Evolutionary conservation across 2,888 invertebrate species (phyloP).

Genomic region (Stegophylla sp.): DNA sequence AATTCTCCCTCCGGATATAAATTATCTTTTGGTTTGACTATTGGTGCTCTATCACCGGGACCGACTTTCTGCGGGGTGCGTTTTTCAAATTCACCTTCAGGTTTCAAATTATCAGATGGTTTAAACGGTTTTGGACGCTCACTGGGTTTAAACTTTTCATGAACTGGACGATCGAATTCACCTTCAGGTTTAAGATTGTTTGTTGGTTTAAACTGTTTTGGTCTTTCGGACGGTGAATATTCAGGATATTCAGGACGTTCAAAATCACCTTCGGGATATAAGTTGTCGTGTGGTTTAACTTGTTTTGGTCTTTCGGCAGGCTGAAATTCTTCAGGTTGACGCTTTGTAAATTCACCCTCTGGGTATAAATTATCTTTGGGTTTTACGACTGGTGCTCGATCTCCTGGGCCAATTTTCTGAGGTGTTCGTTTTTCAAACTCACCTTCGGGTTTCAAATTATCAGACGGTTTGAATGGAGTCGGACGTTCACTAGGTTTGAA

Average conservation of each 20-base stretch:
- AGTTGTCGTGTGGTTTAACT: slow-evolving; percentile 64
- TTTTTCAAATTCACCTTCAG: slow-evolving; percentile 66
- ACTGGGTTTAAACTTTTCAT: slow-evolving; percentile 60
- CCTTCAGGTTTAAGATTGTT: slow-evolving; percentile 70
- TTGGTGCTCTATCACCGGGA: slow-evolving; percentile 68
- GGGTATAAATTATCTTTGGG: slow-evolving; percentile 67
- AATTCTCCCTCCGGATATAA: slow-evolving; percentile 66
- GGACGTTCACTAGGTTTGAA: slow-evolving; percentile 64
- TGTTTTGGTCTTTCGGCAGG: slow-evolving; percentile 66
- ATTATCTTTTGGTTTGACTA: slow-evolving; percentile 69
- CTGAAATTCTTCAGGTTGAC: slow-evolving; percentile 64
- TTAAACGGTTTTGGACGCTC: slow-evolving; percentile 64
- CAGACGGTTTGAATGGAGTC: slow-evolving; percentile 66
- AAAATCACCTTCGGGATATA: slow-evolving; percentile 66
- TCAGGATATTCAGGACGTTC: slow-evolving; percentile 63
- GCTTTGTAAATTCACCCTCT: slow-evolving; percentile 67
- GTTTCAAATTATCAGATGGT: slow-evolving; percentile 68
- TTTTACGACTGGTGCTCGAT: slow-evolving; percentile 63
- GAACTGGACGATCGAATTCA: slow-evolving; percentile 64
- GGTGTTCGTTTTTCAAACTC: slow-evolving; percentile 66
- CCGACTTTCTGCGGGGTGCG: slow-evolving; percentile 65
- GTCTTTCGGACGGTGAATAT: slow-evolving; percentile 63
- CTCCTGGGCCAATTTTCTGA: slow-evolving; percentile 65
- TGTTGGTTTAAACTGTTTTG: slow-evolving; percentile 63
- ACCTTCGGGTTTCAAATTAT: slow-evolving; percentile 68